Conservation (phyloP, 2,113 vertebrate genomes). For the Condylura cristata region DNA sequence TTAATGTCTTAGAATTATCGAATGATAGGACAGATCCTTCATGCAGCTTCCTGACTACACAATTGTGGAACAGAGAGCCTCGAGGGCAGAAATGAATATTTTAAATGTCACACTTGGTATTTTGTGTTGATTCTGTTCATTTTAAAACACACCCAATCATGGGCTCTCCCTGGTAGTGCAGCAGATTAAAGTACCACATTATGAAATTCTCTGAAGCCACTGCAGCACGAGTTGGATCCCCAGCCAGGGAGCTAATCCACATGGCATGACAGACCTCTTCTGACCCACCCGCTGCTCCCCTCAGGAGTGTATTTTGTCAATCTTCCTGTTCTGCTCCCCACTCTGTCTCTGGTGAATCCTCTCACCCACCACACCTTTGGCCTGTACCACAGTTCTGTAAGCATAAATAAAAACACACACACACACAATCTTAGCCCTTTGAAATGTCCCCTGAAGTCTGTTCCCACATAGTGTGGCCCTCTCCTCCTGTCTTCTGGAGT, state of each 20-base stretch:
- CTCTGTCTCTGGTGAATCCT: too few relatives aligned
- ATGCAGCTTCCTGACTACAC: background rate
- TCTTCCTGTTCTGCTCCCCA: too few relatives aligned
- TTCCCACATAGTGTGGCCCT: background rate
- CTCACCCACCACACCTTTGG: too few relatives aligned
- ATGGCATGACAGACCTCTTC: too few relatives aligned
- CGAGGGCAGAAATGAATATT: background rate
- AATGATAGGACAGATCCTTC: background rate
- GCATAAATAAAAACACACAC: background rate
- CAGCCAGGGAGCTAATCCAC: too few relatives aligned
- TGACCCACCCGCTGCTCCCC: too few relatives aligned
- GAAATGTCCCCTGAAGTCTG: background rate
- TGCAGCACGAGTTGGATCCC: too few relatives aligned
- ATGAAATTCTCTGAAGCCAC: too few relatives aligned
- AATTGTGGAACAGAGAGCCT: background rate
- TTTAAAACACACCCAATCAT: background rate
- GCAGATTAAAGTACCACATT: too few relatives aligned
- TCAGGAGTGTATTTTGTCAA: too few relatives aligned
- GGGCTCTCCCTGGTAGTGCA: too few relatives aligned
- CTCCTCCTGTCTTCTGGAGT: background rate
- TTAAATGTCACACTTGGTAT: background rate
- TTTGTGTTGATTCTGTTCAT: slow-evolving; percentile 28
- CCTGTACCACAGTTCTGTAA: too few relatives aligned
- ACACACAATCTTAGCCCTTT: background rate
- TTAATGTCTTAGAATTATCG: background rate